Percentiles rank a stretch among this genome's conserved stretches.
Conservation (phyloP, 2,113 vertebrate species). For the Progne subis region DNA sequence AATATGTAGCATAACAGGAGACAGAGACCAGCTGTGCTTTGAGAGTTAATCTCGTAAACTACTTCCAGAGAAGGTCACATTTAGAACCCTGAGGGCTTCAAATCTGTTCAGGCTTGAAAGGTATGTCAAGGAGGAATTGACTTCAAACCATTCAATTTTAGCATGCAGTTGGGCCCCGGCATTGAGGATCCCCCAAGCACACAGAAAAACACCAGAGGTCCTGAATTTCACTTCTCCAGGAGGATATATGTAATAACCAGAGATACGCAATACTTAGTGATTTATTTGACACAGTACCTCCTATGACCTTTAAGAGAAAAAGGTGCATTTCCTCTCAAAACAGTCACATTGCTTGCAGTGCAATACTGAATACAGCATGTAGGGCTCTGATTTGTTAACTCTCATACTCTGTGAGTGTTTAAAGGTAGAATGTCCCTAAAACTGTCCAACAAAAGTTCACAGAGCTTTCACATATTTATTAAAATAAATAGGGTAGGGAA, state of each 20-base stretch:
- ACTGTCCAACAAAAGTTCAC: not conserved
- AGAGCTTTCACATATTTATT: not conserved
- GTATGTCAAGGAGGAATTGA: constrained; percentile 50
- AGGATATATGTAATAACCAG: not conserved
- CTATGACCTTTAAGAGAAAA: not conserved
- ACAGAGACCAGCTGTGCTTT: constrained; percentile 51
- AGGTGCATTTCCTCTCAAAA: not conserved
- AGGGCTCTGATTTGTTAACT: not conserved
- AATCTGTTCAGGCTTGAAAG: constrained; percentile 66
- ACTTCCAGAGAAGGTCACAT: constrained; percentile 58
- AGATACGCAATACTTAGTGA: not conserved
- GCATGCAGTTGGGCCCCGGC: not conserved
- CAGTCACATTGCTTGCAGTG: not conserved
- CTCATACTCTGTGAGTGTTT: not conserved
- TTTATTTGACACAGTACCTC: not conserved
- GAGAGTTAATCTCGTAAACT: constrained; percentile 61
- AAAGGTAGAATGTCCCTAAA: not conserved
- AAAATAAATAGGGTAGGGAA: not conserved
- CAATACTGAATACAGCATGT: not conserved
- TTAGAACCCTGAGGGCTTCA: constrained; percentile 41
- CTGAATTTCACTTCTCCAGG: not conserved
- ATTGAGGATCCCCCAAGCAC: not conserved
- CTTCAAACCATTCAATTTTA: constrained; percentile 33
- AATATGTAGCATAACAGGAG: constrained; percentile 24
- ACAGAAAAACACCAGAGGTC: not conserved